Evolutionary conservation across 2,888 invertebrate genomes (phyloP).

Genomic region (Geophilus truncorum): DNA sequence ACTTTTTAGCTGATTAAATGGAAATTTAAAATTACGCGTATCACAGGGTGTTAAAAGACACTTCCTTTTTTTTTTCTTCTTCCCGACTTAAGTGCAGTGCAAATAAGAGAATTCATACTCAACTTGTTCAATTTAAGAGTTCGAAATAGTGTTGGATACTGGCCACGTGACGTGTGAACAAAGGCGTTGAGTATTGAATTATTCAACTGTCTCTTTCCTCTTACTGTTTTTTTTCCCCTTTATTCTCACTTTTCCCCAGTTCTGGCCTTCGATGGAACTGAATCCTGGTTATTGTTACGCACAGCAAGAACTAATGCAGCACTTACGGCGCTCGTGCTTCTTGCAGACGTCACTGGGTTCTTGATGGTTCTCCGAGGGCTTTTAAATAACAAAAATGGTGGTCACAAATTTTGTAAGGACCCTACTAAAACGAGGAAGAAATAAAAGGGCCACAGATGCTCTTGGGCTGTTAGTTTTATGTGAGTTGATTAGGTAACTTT

Average conservation of each 20-base stretch:
- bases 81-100: not conserved
- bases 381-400: not conserved
- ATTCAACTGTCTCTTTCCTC: not conserved
- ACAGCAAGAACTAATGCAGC: not conserved
- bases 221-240: not conserved
- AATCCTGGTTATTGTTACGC: not conserved
- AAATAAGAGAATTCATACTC: not conserved
- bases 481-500: not conserved
- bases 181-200: not conserved
- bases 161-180: not conserved
- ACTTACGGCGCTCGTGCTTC: not conserved
- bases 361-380: not conserved
- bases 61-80: not conserved
- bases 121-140: not conserved
- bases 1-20: not conserved
- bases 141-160: not conserved
- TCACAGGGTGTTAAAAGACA: not conserved
- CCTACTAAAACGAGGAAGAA: not conserved
- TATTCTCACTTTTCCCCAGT: not conserved
- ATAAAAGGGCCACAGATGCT: not conserved
- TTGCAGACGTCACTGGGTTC: not conserved
- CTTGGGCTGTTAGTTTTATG: not conserved
- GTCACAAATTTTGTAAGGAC: not conserved
- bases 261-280: not conserved
- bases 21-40: not conserved